Evolutionary conservation across 2,888 invertebrate species (phyloP).

Genomic region (Nectonema munidae): DNA sequence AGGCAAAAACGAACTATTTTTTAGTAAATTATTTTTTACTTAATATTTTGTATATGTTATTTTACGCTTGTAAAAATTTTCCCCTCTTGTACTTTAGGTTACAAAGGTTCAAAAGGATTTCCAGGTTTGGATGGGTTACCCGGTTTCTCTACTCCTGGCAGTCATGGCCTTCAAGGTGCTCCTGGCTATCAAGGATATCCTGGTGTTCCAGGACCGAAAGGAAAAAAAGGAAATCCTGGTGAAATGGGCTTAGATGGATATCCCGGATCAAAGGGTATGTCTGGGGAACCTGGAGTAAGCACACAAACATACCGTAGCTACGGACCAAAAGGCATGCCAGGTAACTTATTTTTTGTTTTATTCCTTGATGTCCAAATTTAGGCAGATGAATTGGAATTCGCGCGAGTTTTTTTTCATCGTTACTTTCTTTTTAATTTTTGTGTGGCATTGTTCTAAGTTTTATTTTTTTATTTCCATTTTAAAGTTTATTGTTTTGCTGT

Average conservation of each 20-base stretch:
- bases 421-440: background rate
- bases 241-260: constrained; percentile 20
- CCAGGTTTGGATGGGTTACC: constrained; percentile 21
- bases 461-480: too few relatives aligned
- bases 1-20: too few relatives aligned
- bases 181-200: constrained; percentile 20
- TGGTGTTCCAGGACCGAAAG: constrained; percentile 20
- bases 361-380: too few relatives aligned
- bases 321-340: too few relatives aligned
- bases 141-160: constrained; percentile 20
- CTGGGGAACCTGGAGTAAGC: constrained; percentile 18
- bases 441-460: background rate
- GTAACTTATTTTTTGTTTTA: too few relatives aligned
- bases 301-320: background rate
- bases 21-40: too few relatives aligned
- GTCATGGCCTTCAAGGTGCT: constrained; percentile 20
- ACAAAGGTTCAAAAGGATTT: constrained; percentile 20
- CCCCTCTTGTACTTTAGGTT: constrained; percentile 21
- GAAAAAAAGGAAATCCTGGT: constrained; percentile 18
- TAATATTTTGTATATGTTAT: constrained; percentile 16
- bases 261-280: constrained; percentile 18
- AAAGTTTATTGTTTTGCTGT: too few relatives aligned
- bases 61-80: constrained; percentile 22
- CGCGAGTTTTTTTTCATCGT: background rate
- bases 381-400: too few relatives aligned